A percentile compares a stretch with the other conserved stretches of the same genome.
Conservation (phyloP, 1,140 invertebrate species). For the Bombyx mandarina region DNA sequence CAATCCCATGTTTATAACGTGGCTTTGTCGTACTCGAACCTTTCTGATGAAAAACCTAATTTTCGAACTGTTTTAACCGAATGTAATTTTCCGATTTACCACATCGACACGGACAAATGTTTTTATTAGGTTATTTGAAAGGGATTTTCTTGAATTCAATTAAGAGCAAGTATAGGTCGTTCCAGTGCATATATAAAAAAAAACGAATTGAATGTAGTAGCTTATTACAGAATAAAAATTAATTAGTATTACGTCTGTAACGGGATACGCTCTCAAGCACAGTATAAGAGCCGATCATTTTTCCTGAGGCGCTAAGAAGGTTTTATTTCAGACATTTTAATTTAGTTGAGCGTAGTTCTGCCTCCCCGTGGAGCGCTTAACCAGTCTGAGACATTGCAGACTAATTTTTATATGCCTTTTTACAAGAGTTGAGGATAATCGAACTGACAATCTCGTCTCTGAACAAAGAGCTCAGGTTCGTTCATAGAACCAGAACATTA, state of each 20-base stretch:
- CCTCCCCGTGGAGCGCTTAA: conserved; percentile 55
- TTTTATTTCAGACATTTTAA: conserved; percentile 56
- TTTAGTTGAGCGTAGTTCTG: conserved; percentile 34
- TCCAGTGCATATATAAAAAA: too few species aligned
- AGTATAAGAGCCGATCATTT: conserved; percentile 38
- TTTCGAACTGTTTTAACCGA: too few species aligned
- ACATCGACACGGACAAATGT: too few species aligned
- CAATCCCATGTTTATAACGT: conserved; percentile 28
- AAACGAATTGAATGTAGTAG: too few species aligned
- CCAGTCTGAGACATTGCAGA: conserved; percentile 59
- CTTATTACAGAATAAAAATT: neutral
- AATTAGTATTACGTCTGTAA: conserved; percentile 1
- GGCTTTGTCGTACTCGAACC: conserved; percentile 14
- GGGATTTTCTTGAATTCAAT: too few species aligned
- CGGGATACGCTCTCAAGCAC: conserved; percentile 3
- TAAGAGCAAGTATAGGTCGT: too few species aligned
- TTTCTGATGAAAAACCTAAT: too few species aligned
- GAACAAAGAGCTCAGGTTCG: conserved; percentile 39
- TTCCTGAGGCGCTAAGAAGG: conserved; percentile 32
- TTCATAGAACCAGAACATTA: too few species aligned
- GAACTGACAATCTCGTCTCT: conserved; percentile 59
- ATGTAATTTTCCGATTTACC: too few species aligned
- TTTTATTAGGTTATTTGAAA: too few species aligned
- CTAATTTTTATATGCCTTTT: conserved; percentile 63
- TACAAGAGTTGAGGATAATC: conserved; percentile 55